Evolutionary conservation across 2,888 invertebrate species (phyloP).

Genomic region (Leptopterna dolabrata): DNA sequence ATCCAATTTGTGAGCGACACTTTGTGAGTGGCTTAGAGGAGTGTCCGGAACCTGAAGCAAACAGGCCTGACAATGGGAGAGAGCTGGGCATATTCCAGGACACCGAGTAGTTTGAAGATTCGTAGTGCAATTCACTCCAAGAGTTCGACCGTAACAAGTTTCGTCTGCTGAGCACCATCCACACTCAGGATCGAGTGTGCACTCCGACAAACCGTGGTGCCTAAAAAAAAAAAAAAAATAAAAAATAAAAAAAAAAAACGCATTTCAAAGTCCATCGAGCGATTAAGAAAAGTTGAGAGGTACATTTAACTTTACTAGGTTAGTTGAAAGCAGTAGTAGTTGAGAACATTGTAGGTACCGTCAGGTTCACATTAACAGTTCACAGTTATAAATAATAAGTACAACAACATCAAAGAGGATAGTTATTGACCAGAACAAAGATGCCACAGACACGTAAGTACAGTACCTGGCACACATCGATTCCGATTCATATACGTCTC

Average conservation of each 20-base stretch:
- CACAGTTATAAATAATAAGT: too few species aligned
- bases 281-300: too few species aligned
- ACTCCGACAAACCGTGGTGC: slow-evolving; percentile 81
- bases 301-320: too few species aligned
- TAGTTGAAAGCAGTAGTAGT: too few species aligned
- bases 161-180: slow-evolving; percentile 92
- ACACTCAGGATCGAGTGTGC: slow-evolving; percentile 91
- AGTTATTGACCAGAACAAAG: too few species aligned
- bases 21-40: slow-evolving; percentile 63
- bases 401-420: too few species aligned
- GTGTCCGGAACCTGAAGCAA: slow-evolving; percentile 76
- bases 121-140: slow-evolving; percentile 89
- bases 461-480: slow-evolving; percentile 72
- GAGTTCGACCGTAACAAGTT: slow-evolving; percentile 84
- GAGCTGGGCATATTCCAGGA: slow-evolving; percentile 88
- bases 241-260: background rate
- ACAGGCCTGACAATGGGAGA: slow-evolving; percentile 92
- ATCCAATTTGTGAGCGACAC: slow-evolving; percentile 81
- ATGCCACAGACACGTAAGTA: background rate
- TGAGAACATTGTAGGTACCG: too few species aligned
- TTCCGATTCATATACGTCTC: slow-evolving; percentile 77
- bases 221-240: slow-evolving; percentile 65
- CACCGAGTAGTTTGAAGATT: slow-evolving; percentile 89
- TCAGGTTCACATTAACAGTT: too few species aligned
- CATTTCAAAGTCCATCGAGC: too few species aligned